A percentile compares a stretch with the other conserved stretches of the same genome.
phyloP scores from a whole-genome alignment of 2,113 vertebrate genomes.

The Podarcis cretensis region DNA sequence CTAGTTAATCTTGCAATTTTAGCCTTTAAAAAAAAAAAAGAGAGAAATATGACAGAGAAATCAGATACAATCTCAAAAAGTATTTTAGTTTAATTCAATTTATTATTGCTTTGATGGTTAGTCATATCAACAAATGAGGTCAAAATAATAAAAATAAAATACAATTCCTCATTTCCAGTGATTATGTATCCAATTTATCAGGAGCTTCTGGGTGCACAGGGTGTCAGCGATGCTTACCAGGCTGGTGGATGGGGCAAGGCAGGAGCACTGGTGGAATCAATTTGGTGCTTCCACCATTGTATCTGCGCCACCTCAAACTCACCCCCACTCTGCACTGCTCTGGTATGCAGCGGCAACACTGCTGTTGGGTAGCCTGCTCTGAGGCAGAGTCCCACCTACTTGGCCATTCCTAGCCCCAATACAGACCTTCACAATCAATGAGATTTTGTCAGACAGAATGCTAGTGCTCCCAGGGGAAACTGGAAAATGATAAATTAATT shows the following conservation, averaged over 20 bases:
- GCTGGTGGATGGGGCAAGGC: no score
- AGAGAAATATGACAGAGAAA: slow-evolving; percentile 4
- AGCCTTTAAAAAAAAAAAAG: slow-evolving; percentile 73
- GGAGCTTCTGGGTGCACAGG: background rate
- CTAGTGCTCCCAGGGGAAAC: background rate
- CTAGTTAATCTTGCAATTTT: slow-evolving; percentile 93
- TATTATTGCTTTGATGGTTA: background rate
- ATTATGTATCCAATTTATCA: background rate
- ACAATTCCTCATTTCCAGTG: background rate
- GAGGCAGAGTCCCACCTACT: no score
- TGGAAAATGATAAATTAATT: background rate
- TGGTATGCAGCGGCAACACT: no score
- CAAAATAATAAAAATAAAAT: background rate
- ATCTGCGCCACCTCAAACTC: no score
- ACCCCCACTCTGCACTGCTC: no score
- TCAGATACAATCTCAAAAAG: background rate
- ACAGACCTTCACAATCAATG: background rate
- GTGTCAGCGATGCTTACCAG: no score
- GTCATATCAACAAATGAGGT: background rate
- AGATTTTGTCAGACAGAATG: background rate
- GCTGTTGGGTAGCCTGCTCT: no score
- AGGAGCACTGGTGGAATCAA: no score
- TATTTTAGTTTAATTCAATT: background rate
- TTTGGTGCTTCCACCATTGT: no score
- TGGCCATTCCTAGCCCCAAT: no score